These are phyloP conservation scores for Telmatherina bonti DNA, from an alignment of 2,797 vertebrate species.

Conservation along the genomic window DNA sequence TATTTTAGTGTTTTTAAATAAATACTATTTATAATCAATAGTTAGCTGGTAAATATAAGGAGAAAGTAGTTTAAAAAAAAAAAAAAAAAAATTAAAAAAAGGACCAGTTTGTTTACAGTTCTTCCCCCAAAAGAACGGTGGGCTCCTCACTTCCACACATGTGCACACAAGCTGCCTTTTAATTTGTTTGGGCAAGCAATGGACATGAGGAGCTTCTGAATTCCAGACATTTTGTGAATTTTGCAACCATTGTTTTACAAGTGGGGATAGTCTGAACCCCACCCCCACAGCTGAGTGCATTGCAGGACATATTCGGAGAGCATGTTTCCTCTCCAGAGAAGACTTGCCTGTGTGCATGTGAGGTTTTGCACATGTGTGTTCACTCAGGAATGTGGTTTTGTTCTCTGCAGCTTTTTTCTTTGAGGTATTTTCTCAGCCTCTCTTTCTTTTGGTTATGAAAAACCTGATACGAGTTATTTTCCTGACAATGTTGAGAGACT, in stretches of 20 bases:
- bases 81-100: background rate
- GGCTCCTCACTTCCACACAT: constrained; percentile 22
- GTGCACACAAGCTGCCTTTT: constrained; percentile 39
- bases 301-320: constrained; percentile 64
- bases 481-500: constrained; percentile 16
- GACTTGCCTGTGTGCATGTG: constrained; percentile 61
- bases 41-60: background rate
- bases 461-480: constrained; percentile 44
- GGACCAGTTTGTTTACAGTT: constrained; percentile 9
- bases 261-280: constrained; percentile 53
- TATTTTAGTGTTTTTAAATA: background rate
- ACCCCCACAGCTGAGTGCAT: constrained; percentile 57
- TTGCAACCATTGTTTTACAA: constrained; percentile 69
- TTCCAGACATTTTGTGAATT: constrained; percentile 76
- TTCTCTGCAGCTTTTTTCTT: constrained; percentile 72
- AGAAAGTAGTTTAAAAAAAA: background rate
- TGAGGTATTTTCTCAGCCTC: constrained; percentile 73
- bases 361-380: constrained; percentile 72
- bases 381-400: constrained; percentile 76
- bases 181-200: constrained; percentile 63
- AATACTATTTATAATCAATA: background rate
- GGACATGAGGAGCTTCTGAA: constrained; percentile 58
- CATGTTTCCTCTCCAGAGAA: constrained; percentile 46
- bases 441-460: constrained; percentile 49
- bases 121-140: background rate